Base-by-base conservation (phyloP, 2,888 invertebrate genomes). In the Andrena minutula region DNA sequence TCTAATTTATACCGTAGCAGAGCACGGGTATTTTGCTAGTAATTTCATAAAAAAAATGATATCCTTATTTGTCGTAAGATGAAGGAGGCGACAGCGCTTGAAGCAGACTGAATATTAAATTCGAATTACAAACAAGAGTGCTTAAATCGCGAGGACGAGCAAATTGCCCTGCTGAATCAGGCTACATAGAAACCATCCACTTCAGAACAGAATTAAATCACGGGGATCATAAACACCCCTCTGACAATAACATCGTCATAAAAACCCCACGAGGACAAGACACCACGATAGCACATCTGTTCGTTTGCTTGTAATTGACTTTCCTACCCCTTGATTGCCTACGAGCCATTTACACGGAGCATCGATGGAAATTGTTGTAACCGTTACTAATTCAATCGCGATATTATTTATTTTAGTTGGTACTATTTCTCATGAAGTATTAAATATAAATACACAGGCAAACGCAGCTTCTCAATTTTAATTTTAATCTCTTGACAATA, bases 181-280 rank as follows among this genome's bases (percentile, higher is more conserved):
- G 53, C 51, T 61, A 68, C 63, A 68, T 68, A 20, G 56, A 35
- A 80, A 84, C 79, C 64, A 73, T 75, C 65, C 76, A 68, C 78
- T 78, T 75, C 41, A 12, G 53, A 80, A 80, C 76, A 51, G 58
- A 72, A 86, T 84, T 82, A 82, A 71, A 66, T 65, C 63, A 66
- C 63, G 53, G 60, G 69, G 64, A 71, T 66, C 72, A 35, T 61
- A 53, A 58, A 68, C 68, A 73, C 81, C 79, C 83, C 71, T 60
- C 61, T 53, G 74, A 60, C 75, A 69, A 76, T 73, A 65, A 70
- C 56, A 77, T 66, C 69, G 65, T 70, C 63, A 74, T 79, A 76
- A 83, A 69, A 68, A 61, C 64, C 70, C 72, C 58, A 66, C 20
- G 74, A 80, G 68, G 60, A 64, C 49, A 53, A 74, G 70, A 69